Conservation (phyloP, 2,113 vertebrate genomes). For the Oxyura jamaicensis region DNA sequence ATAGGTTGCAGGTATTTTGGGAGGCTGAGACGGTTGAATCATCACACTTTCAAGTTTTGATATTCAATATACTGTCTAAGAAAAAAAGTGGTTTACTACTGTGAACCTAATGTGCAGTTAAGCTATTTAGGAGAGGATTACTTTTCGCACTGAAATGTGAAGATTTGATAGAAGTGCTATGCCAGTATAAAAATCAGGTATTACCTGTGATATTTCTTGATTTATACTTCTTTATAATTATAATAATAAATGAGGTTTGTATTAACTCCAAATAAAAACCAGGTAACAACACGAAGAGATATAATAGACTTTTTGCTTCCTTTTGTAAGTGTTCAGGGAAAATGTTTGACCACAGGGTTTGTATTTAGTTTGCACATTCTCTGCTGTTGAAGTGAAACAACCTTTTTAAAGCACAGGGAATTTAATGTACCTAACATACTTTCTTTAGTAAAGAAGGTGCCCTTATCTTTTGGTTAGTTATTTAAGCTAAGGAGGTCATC, state of each 20-base stretch:
- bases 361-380: background rate
- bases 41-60: background rate
- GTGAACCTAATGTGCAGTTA: background rate
- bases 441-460: background rate
- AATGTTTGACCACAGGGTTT: background rate
- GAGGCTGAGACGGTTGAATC: background rate
- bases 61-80: background rate
- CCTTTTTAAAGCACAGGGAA: background rate
- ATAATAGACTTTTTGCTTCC: background rate
- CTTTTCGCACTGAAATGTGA: background rate
- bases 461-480: background rate
- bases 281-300: background rate
- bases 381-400: background rate
- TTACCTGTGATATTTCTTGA: background rate
- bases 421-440: background rate
- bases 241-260: background rate
- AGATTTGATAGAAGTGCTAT: background rate
- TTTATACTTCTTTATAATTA: background rate
- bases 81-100: background rate
- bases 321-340: background rate
- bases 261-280: background rate
- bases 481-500: background rate
- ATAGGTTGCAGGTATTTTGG: background rate
- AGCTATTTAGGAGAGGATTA: background rate
- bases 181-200: background rate